phyloP scores from a whole-genome alignment of 1,140 invertebrate genomes.

The Caenorhabditis inopinata region DNA sequence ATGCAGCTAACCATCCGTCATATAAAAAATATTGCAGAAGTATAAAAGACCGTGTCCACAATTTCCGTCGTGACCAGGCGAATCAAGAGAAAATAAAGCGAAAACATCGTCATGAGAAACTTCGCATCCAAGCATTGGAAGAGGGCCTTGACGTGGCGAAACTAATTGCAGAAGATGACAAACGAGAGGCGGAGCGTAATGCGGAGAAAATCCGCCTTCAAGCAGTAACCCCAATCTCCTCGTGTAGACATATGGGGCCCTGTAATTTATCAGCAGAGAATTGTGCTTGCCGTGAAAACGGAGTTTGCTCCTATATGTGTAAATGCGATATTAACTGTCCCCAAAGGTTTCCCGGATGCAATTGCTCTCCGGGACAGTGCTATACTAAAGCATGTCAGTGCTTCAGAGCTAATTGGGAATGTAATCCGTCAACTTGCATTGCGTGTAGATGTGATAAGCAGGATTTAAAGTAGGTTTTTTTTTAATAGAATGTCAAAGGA shows the following conservation, averaged over 20 bases:
- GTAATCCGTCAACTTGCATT: not conserved
- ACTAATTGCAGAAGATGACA: not conserved
- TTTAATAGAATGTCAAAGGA: too few relatives aligned
- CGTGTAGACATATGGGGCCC: not conserved
- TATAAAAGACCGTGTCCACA: not conserved
- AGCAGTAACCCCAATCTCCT: not conserved
- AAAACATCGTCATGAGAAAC: not conserved
- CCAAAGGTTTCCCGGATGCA: not conserved
- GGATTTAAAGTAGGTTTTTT: too few relatives aligned
- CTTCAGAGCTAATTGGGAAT: not conserved
- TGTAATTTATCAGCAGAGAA: not conserved
- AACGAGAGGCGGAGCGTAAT: not conserved
- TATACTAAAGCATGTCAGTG: not conserved
- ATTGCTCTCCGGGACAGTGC: not conserved
- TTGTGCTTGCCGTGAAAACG: not conserved
- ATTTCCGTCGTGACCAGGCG: not conserved
- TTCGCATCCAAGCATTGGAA: too few relatives aligned
- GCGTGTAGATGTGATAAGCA: not conserved
- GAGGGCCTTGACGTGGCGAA: not conserved
- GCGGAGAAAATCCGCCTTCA: not conserved
- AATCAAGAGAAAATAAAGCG: not conserved
- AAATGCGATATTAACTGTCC: not conserved
- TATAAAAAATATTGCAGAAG: not conserved
- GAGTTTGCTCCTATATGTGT: not conserved
- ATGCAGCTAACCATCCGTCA: too few relatives aligned